These are phyloP conservation scores for Enteromius thamalakanensis DNA, from an alignment of 2,797 vertebrate species.

Conservation along the genomic window DNA sequence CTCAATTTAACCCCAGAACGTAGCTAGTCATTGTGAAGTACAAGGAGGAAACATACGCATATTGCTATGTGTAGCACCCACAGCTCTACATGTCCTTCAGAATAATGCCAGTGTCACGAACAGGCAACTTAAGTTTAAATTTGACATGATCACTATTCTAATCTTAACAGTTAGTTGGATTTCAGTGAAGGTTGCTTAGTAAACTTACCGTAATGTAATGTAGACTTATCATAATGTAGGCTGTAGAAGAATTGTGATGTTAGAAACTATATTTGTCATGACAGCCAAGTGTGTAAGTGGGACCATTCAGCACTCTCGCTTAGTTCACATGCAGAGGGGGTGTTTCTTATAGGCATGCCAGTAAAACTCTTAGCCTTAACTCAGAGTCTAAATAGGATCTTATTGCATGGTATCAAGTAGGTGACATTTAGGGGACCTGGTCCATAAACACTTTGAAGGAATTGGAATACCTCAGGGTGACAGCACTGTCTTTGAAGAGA, in stretches of 20 bases:
- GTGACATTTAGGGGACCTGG: too few relatives aligned
- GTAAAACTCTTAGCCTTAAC: not conserved
- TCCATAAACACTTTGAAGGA: too few relatives aligned
- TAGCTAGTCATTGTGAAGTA: too few relatives aligned
- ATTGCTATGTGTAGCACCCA: not conserved
- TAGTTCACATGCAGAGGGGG: not conserved
- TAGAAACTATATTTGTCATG: constrained; percentile 2
- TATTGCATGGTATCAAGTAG: too few relatives aligned
- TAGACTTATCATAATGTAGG: not conserved
- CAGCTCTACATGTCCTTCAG: not conserved
- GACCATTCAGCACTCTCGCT: not conserved
- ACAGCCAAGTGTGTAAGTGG: not conserved
- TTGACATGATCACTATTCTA: not conserved
- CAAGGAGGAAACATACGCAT: not conserved
- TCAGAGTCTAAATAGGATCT: too few relatives aligned
- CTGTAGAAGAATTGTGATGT: not conserved
- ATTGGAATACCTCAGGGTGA: not conserved
- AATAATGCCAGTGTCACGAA: not conserved
- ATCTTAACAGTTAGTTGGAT: not conserved
- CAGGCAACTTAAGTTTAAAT: not conserved
- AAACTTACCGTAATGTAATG: not conserved
- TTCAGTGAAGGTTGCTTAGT: not conserved
- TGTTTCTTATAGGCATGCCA: not conserved
- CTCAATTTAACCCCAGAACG: too few relatives aligned
- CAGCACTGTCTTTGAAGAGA: not conserved